Conservation (phyloP, 2,888 invertebrate genomes). For the Diarsia rubi region DNA sequence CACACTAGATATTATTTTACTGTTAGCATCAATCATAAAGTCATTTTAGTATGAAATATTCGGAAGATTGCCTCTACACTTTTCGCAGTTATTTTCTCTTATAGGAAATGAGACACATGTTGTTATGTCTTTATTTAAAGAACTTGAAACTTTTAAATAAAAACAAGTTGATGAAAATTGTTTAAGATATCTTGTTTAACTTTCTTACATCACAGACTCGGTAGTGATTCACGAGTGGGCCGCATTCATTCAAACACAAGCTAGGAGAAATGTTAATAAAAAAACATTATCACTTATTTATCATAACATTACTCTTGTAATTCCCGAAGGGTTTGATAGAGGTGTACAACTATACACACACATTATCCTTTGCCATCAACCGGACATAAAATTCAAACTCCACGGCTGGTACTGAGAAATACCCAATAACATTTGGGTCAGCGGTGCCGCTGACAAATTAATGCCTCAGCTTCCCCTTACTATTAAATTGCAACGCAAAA, state of each 20-base stretch:
- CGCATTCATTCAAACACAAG: not conserved
- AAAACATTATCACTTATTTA: not conserved
- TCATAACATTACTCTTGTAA: not conserved
- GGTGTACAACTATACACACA: too few relatives aligned
- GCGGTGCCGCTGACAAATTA: not conserved
- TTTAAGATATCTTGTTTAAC: not conserved
- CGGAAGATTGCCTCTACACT: constrained; percentile 51
- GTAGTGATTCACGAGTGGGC: not conserved
- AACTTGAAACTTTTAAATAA: not conserved
- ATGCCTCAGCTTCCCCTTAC: not conserved
- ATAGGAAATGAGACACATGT: constrained; percentile 33
- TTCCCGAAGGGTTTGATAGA: too few relatives aligned
- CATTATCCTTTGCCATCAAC: too few relatives aligned
- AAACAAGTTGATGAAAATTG: not conserved
- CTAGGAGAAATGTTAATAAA: not conserved
- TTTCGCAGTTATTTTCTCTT: constrained; percentile 45
- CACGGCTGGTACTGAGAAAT: too few relatives aligned
- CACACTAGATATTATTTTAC: constrained; percentile 57
- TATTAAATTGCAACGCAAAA: not conserved
- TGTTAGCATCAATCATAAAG: constrained; percentile 67
- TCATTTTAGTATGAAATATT: constrained; percentile 63
- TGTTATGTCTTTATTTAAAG: constrained; percentile 41
- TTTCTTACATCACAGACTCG: not conserved
- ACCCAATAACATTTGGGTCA: not conserved
- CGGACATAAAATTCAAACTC: too few relatives aligned